Evolutionary conservation across 2,113 vertebrate genomes (phyloP).

Genomic region (Chamaea fasciata): DNA sequence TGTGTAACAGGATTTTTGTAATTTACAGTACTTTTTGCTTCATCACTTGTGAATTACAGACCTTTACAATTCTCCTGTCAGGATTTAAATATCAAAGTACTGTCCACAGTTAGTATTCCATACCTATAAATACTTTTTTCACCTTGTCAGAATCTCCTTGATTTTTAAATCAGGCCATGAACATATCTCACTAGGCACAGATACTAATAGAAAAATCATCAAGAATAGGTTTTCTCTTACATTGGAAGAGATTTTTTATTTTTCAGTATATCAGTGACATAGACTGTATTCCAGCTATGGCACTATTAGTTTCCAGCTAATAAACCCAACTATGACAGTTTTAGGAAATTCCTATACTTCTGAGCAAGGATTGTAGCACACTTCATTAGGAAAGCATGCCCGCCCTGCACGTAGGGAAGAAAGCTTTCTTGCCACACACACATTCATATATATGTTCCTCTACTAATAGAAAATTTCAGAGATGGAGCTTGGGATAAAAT

Average conservation of each 20-base stretch:
- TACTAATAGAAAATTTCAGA: neutral
- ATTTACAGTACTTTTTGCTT: neutral
- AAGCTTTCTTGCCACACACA: neutral
- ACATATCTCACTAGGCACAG: neutral
- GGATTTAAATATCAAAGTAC: constrained; percentile 1
- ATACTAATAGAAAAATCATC: neutral
- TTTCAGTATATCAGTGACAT: neutral
- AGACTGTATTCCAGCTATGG: neutral
- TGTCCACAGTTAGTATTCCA: neutral
- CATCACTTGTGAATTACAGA: neutral
- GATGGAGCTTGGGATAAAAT: neutral
- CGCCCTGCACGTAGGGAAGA: neutral
- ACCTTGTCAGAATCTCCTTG: neutral
- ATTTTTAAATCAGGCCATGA: neutral
- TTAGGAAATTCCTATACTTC: neutral
- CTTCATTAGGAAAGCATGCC: fast-evolving
- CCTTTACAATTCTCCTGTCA: neutral
- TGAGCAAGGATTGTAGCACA: neutral
- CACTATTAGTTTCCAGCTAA: neutral
- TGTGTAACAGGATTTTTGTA: neutral
- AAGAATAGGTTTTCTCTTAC: neutral
- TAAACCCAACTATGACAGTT: neutral
- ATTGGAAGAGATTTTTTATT: neutral
- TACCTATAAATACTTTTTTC: neutral
- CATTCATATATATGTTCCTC: neutral